A percentile compares a stretch with the other conserved stretches of the same genome.
These are phyloP conservation scores for Ooceraea biroi DNA, from an alignment of 1,140 invertebrate genomes.

Conservation along the genomic window DNA sequence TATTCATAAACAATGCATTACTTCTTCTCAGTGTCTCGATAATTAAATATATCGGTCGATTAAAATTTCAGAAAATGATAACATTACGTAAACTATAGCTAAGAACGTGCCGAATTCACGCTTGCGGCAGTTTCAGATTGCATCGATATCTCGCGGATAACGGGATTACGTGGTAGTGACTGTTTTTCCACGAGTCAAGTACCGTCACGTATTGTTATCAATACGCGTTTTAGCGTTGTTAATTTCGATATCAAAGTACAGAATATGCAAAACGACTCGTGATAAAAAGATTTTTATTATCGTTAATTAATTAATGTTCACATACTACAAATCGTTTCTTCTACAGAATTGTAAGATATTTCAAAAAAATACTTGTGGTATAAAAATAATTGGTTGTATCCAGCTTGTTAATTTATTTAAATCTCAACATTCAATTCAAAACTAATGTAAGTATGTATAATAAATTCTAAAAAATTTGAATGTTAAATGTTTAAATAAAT, in stretches of 20 bases:
- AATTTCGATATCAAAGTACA: not conserved
- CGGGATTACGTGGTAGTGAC: not conserved
- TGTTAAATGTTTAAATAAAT: not conserved
- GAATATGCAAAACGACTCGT: not conserved
- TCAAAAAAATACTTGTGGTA: no score
- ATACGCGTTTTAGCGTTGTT: not conserved
- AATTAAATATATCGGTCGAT: conserved; percentile 26
- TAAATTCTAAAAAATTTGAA: no score
- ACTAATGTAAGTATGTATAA: no score
- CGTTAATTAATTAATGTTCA: not conserved
- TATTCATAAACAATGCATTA: conserved; percentile 11
- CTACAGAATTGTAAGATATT: not conserved
- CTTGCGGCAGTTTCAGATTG: not conserved
- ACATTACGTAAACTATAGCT: not conserved
- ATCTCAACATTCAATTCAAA: no score
- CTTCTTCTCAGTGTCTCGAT: conserved; percentile 16
- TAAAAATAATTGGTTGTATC: no score
- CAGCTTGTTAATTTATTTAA: no score
- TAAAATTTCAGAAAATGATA: conserved; percentile 5
- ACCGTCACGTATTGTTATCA: conserved; percentile 3
- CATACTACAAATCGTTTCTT: not conserved
- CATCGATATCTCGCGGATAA: not conserved
- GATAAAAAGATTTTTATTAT: not conserved
- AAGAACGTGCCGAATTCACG: conserved; percentile 2
- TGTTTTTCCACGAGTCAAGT: not conserved